A percentile compares a stretch with the other conserved stretches of the same genome.
Evolutionary conservation across 2,888 invertebrate species (phyloP).

Genomic region (Drosophila kuntzei): DNA sequence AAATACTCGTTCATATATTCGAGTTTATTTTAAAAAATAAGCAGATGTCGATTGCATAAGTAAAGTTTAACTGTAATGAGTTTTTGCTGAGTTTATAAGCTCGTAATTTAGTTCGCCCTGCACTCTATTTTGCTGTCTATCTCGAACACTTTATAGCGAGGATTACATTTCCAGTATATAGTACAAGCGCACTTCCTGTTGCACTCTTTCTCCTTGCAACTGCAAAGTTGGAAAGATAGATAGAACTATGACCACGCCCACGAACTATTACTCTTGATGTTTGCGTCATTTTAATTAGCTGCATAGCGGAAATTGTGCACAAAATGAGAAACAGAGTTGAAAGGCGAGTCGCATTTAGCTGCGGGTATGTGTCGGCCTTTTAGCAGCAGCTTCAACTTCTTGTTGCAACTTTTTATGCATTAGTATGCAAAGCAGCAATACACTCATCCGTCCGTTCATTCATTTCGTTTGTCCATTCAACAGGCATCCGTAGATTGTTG

Average conservation of each 20-base stretch:
- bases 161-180: constrained; percentile 27
- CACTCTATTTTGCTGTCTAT: background rate
- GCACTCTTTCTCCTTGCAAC: constrained; percentile 11
- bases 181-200: constrained; percentile 29
- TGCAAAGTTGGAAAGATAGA: constrained; percentile 3
- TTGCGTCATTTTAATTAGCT: constrained; percentile 80
- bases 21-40: constrained; percentile 8
- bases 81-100: constrained; percentile 16
- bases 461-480: constrained; percentile 48
- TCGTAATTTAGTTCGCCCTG: constrained; percentile 3
- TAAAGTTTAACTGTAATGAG: constrained; percentile 27
- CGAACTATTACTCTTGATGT: constrained; percentile 47
- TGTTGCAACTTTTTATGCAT: constrained; percentile 45
- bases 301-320: constrained; percentile 64
- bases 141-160: background rate
- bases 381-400: constrained; percentile 31
- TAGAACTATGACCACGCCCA: constrained; percentile 29
- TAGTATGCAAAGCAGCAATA: constrained; percentile 74
- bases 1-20: background rate
- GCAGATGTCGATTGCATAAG: constrained; percentile 7
- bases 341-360: constrained; percentile 32
- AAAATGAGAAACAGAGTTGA: constrained; percentile 19
- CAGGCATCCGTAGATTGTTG: constrained; percentile 44
- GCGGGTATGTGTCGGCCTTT: constrained; percentile 12
- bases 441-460: constrained; percentile 22